phyloP scores from a whole-genome alignment of 37 sponge, comb jelly and placozoan genomes.

The Halichondria panicea region DNA sequence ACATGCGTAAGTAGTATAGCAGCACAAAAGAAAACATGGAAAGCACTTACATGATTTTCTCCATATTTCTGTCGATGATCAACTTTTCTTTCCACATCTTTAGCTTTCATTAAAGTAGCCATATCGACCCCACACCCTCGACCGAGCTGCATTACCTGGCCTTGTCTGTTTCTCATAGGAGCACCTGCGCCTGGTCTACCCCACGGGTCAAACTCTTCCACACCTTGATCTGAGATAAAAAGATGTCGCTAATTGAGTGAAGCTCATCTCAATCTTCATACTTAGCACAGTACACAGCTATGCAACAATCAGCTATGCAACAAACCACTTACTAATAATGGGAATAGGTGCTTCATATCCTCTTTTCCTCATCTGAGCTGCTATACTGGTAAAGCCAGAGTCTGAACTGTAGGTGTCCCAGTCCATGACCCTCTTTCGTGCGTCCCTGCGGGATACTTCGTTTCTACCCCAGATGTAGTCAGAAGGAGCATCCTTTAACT shows the following conservation, averaged over 20 bases:
- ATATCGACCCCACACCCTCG: neutral
- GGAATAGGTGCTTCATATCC: conserved; percentile 14
- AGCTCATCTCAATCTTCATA: neutral
- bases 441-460: conserved; percentile 29
- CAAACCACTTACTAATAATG: too few species aligned
- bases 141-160: conserved; percentile 9
- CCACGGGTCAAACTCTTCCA: conserved; percentile 49
- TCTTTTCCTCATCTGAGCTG: neutral
- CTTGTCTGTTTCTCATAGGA: conserved; percentile 21
- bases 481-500: neutral
- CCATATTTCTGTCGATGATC: too few species aligned
- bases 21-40: too few species aligned
- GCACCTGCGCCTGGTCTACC: conserved; percentile 59
- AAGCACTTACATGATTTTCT: too few species aligned
- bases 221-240: neutral
- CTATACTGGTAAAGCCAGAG: neutral
- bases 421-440: conserved; percentile 5
- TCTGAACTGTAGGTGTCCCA: neutral
- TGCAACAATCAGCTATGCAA: neutral
- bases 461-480: conserved; percentile 43
- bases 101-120: conserved; percentile 11
- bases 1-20: too few species aligned
- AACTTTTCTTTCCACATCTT: neutral
- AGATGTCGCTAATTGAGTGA: too few species aligned
- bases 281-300: neutral